Conservation (phyloP, 2,888 invertebrate genomes). For the Limnephilus lunatus region DNA sequence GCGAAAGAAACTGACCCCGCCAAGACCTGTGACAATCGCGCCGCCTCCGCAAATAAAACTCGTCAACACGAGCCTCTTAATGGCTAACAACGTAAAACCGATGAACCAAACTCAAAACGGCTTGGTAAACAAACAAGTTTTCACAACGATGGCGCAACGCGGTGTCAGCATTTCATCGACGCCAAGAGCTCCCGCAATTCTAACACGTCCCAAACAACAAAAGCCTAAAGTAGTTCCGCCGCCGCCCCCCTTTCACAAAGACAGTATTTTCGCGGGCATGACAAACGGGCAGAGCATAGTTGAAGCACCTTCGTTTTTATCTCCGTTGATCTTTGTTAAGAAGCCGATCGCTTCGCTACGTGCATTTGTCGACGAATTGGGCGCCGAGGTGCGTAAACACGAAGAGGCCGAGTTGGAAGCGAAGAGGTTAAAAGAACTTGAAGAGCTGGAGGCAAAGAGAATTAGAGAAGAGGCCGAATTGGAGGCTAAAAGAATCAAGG, state of each 20-base stretch:
- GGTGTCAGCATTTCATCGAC: slow-evolving; percentile 44
- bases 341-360: slow-evolving; percentile 41
- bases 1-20: slow-evolving; percentile 11
- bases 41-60: slow-evolving; percentile 10
- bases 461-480: slow-evolving; percentile 25
- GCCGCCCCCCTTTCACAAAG: slow-evolving; percentile 37
- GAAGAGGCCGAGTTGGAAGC: slow-evolving; percentile 18
- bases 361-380: slow-evolving; percentile 45
- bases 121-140: slow-evolving; percentile 23
- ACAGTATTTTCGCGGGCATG: slow-evolving; percentile 41
- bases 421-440: slow-evolving; percentile 14
- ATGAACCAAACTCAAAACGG: slow-evolving; percentile 29
- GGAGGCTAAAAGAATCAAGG: slow-evolving; percentile 26
- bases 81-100: neutral
- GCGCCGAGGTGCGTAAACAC: slow-evolving; percentile 36
- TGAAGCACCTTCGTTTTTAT: slow-evolving; percentile 54
- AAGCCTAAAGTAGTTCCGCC: neutral
- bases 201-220: neutral
- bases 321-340: slow-evolving; percentile 49
- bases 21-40: neutral
- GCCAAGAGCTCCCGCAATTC: neutral
- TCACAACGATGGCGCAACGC: slow-evolving; percentile 49
- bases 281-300: slow-evolving; percentile 37
- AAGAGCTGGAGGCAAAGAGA: neutral
- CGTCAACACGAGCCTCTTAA: neutral